These are phyloP conservation scores for Ivindomyrus marchei DNA, from an alignment of 2,113 vertebrate species.

Conservation along the genomic window DNA sequence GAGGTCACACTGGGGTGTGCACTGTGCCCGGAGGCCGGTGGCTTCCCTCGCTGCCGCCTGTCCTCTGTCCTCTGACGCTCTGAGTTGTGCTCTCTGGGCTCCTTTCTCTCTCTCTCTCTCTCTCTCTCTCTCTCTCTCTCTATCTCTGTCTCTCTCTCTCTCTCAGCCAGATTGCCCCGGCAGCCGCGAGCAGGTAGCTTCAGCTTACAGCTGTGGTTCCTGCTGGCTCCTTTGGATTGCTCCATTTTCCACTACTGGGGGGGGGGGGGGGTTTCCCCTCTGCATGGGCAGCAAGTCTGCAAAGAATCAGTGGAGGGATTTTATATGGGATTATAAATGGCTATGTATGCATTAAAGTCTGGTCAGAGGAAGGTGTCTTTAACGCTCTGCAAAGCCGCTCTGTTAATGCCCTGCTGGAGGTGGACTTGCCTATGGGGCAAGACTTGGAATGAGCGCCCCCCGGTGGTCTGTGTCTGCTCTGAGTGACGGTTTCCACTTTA, in stretches of 20 bases:
- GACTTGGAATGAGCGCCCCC: not conserved
- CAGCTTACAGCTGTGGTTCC: not conserved
- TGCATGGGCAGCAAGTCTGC: not conserved
- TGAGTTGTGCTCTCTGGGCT: not conserved
- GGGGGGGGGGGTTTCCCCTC: not conserved
- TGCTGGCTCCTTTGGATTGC: not conserved
- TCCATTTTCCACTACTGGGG: not conserved
- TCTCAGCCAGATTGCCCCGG: not conserved
- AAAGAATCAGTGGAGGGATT: constrained; percentile 6
- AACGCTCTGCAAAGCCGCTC: not conserved
- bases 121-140: no score
- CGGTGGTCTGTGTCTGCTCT: not conserved
- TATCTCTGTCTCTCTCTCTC: not conserved
- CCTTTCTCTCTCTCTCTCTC: not conserved
- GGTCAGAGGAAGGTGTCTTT: not conserved
- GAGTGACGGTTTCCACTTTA: not conserved
- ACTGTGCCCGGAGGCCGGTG: not conserved
- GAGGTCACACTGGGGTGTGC: not conserved
- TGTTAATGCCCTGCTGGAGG: not conserved
- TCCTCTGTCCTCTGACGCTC: not conserved
- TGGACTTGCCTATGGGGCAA: not conserved
- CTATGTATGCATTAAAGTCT: not conserved
- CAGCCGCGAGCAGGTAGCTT: not conserved
- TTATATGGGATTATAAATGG: not conserved
- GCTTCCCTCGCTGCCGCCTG: not conserved